These are phyloP conservation scores for Salvator merianae DNA, from an alignment of 2,113 vertebrate species.

Conservation along the genomic window DNA sequence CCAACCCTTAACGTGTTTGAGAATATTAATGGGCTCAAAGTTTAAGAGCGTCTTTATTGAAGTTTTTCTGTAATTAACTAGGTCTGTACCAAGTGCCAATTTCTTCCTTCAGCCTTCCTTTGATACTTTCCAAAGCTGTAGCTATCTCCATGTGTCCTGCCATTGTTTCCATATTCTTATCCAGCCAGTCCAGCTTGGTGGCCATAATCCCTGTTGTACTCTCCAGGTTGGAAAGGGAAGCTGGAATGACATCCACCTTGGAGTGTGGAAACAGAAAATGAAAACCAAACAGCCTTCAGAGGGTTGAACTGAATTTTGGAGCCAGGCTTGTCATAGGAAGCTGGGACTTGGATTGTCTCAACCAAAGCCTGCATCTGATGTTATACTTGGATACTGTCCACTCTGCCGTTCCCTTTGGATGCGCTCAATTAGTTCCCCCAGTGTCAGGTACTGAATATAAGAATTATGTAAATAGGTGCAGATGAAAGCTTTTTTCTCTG, in stretches of 20 bases:
- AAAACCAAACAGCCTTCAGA: conserved; percentile 1
- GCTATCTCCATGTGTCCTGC: background rate
- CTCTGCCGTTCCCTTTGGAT: conserved; percentile 9
- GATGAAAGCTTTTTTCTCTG: background rate
- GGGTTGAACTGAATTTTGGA: conserved; percentile 21
- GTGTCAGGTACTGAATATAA: background rate
- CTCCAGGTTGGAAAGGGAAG: conserved; percentile 27
- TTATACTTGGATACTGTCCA: conserved; percentile 1
- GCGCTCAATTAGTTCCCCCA: background rate
- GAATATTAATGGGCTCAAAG: background rate
- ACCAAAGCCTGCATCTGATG: conserved; percentile 19
- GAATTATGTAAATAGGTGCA: conserved; percentile 1
- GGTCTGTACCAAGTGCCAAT: background rate
- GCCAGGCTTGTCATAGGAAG: conserved; percentile 7
- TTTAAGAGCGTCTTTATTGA: background rate
- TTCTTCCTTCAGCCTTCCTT: conserved; percentile 21
- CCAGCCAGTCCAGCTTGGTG: conserved; percentile 12
- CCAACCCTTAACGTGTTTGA: background rate
- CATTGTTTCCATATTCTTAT: background rate
- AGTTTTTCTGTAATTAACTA: background rate
- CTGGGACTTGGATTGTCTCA: conserved; percentile 11
- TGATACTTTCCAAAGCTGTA: background rate
- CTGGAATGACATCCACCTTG: background rate
- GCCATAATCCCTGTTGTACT: conserved; percentile 7
- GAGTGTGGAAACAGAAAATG: background rate